Base-by-base conservation (phyloP, 2,888 invertebrate genomes). In the Hirtodrosophila cameraria region DNA sequence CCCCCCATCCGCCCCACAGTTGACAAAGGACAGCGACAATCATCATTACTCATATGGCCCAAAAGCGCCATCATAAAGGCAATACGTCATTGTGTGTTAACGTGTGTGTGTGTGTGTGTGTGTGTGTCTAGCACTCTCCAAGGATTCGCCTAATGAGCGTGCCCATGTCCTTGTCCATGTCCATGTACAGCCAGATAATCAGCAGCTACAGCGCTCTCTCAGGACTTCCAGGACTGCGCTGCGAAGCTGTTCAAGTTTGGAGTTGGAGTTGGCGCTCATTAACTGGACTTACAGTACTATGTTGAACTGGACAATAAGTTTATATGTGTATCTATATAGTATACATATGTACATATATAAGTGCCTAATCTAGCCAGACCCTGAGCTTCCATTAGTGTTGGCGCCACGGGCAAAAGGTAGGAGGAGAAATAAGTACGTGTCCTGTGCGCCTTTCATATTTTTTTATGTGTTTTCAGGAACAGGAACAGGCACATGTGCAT, bases 141-240 rank as follows among this genome's bases (percentile, higher is more conserved):
- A 84, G 80, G 80, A 81, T 84, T 86, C 68, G 59, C 53, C 60
- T 81, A 81, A 81, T 81, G 80, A 86, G 80, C 82, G 52, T 67
- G 85, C 46, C 67, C 84, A 64, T 79, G 80, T 73, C 20, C 73
- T 63, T 72, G 84, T 68, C 8, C 73, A 66, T 72, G 84, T 68
- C 43, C 71, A 23, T 23, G 23, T 8, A 27, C 8, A 42, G 53
- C 31, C 59, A 48, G 60, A 61, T 67, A 63, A 75, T 61, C 62
- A 60, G 61, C 64, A 35, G 52, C 33, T 38, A 30, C 45, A 55
- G 30, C 28, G 59, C 54, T 46, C 60, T 45, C 52, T n/a, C 15
- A 41, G 28, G 43, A 38, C 45, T 41, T n/a, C 27, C 33, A 28
- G 36, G 20, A 46, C 59, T 50, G 23, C 5, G 5, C 7, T 0